Conservation (phyloP, 2,797 vertebrate species). For the Morus bassanus region DNA sequence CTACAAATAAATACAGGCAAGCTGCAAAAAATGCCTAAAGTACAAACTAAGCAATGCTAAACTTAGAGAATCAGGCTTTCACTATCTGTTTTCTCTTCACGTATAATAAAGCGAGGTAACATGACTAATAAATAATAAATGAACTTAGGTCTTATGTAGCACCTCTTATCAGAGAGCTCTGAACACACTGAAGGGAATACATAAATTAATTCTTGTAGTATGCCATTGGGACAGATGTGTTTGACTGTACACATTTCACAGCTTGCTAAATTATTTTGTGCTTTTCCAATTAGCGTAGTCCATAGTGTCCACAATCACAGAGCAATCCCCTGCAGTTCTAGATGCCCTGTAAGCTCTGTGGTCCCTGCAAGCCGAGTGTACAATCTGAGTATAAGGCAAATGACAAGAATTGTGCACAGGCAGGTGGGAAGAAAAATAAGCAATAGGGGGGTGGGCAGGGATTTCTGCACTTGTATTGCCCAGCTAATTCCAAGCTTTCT, state of each 20-base stretch:
- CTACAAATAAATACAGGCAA: background rate
- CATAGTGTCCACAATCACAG: too few relatives aligned
- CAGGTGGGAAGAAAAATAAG: background rate
- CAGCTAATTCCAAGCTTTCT: background rate
- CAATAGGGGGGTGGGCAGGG: accelerated
- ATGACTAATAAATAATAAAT: conserved; percentile 9
- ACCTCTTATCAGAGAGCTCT: background rate
- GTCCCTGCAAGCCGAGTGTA: background rate
- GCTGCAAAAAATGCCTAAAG: conserved; percentile 10
- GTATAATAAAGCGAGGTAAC: background rate
- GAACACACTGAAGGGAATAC: background rate
- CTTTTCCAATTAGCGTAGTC: background rate
- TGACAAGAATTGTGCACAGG: background rate
- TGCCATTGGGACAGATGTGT: background rate
- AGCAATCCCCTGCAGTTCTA: background rate
- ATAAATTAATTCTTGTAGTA: background rate
- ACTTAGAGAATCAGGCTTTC: background rate
- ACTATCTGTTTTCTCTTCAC: background rate
- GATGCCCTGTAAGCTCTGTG: background rate
- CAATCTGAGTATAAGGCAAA: background rate
- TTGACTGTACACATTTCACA: background rate
- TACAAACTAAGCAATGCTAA: background rate
- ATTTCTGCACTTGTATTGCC: background rate
- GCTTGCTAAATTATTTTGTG: background rate
- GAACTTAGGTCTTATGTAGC: background rate